Evolutionary conservation across 2,113 vertebrate species (phyloP), one percentile per base, ranked within the genome.

Genomic region (Varanus komodoensis): DNA sequence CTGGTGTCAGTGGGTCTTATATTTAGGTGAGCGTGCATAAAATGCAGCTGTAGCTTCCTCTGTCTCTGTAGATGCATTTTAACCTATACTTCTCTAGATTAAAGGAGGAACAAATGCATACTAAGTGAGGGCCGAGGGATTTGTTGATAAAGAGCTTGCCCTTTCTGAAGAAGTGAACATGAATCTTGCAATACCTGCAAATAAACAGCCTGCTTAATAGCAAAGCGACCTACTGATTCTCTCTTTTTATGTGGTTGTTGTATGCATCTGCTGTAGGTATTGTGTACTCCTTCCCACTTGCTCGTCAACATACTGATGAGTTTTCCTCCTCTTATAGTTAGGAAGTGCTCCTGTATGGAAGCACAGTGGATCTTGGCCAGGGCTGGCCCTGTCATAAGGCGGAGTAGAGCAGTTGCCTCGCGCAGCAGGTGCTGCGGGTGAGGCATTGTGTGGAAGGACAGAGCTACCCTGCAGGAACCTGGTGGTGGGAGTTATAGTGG

Each of bases 1-100:
- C 12, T 23, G 8, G 12, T 7, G 48, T 44, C 34, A 50, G 3
- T 29, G 38, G 25, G 7, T 67, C 19, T 88, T 54, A n/a, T 38
- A 5, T 38, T 8, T 4, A 78, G 67, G 61, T 11, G 68, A 87
- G 6, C 8, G 25, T 21, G 44, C 6, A 32, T 38, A 11, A 38
- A 67, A 48, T 67, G 27, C 32, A n/a, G 67, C 23, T 12, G 5
- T 38, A 50, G 8, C 85, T 81, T 88, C 38, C 73, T 75, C 14
- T 74, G 14, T n/a, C n/a, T n/a, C n/a, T n/a, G n/a, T n/a, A n/a
- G n/a, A 19, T 64, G 15, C 19, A 64, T 64, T 14, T 57, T 2
- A 87, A 2, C 0, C 23, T 82, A 5, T 64, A 64, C 89, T 89
- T 1, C 73, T 23, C 52, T 6, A 0, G 0, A 44, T 57, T 29